A percentile compares a stretch with the other conserved stretches of the same genome.
Conservation (phyloP, 2,113 vertebrate genomes). For the Ornithorhynchus anatinus region DNA sequence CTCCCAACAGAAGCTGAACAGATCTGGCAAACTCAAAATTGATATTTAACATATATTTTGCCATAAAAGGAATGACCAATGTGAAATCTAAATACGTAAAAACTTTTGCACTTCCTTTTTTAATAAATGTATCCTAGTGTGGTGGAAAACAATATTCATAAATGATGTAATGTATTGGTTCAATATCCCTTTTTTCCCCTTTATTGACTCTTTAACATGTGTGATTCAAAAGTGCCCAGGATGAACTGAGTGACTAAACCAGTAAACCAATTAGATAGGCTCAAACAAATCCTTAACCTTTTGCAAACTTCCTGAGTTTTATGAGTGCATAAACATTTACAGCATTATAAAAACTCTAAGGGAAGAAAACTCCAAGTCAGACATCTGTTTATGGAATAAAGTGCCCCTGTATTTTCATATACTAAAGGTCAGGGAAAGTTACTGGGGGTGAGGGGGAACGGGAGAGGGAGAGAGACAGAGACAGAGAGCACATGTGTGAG, state of each 20-base stretch:
- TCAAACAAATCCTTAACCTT: constrained; percentile 35
- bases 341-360: constrained; percentile 13
- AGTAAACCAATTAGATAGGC: constrained; percentile 39
- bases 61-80: background rate
- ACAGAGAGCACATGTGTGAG: too few species aligned
- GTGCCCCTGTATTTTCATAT: constrained; percentile 13
- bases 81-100: background rate
- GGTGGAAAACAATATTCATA: fast-evolving
- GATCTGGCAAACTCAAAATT: background rate
- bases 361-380: background rate
- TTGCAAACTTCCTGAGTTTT: constrained; percentile 37
- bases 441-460: too few species aligned
- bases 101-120: fast-evolving
- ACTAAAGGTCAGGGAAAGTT: background rate
- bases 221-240: constrained; percentile 16
- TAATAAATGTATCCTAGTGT: fast-evolving
- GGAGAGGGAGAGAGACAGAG: too few species aligned
- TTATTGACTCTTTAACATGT: constrained; percentile 26
- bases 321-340: constrained; percentile 37
- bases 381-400: background rate
- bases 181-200: background rate
- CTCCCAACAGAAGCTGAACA: background rate
- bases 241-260: constrained; percentile 34
- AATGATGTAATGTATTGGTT: fast-evolving
- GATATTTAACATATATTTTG: background rate